These are phyloP conservation scores for Synergus japonicus DNA, from an alignment of 2,888 invertebrate species.

Conservation along the genomic window DNA sequence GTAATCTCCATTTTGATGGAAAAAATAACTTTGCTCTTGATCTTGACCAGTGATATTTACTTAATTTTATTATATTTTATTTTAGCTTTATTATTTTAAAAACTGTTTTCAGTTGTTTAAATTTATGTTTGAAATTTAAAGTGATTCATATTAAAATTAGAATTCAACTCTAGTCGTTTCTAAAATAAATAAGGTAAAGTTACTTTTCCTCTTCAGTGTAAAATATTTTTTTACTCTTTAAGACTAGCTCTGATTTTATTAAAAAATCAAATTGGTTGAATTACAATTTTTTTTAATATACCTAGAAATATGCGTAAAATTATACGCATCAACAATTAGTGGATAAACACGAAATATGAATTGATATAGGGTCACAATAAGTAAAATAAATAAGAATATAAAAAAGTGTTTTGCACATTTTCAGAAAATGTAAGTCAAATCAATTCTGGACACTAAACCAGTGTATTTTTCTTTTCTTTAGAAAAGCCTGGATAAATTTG, in stretches of 20 bases:
- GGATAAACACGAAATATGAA: background rate
- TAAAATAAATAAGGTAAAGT: slow-evolving; percentile 2
- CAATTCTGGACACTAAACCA: background rate
- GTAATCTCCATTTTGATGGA: slow-evolving; percentile 37
- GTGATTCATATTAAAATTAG: background rate
- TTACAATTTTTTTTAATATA: background rate
- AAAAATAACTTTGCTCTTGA: slow-evolving; percentile 38
- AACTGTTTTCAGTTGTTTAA: background rate
- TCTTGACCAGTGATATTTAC: background rate
- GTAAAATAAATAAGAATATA: too few relatives aligned
- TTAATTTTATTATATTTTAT: background rate
- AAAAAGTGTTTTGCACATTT: too few relatives aligned
- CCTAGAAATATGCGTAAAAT: background rate
- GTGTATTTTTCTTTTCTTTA: background rate
- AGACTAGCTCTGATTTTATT: background rate
- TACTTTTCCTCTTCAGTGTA: background rate
- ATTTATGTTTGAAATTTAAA: background rate
- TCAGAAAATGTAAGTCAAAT: too few relatives aligned
- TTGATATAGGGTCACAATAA: background rate
- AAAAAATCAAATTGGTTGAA: background rate
- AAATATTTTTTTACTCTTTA: background rate
- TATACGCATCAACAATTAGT: background rate
- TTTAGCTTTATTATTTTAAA: slow-evolving; percentile 3
- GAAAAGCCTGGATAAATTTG: background rate
- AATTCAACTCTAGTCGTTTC: background rate